These are phyloP conservation scores for Epicauta chinensis DNA, from an alignment of 1,140 invertebrate genomes.

Conservation along the genomic window DNA sequence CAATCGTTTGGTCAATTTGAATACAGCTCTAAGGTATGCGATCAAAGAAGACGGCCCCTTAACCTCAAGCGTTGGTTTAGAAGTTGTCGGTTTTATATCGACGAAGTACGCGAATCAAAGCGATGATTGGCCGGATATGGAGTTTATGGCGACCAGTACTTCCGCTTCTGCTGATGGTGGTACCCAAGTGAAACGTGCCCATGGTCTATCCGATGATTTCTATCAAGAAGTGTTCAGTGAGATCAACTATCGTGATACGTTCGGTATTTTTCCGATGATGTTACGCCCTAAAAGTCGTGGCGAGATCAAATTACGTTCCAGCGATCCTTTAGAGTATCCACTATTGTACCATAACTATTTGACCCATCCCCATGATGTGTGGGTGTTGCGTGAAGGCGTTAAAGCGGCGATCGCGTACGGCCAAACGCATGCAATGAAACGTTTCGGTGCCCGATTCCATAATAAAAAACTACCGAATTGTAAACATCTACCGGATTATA, in stretches of 20 bases:
- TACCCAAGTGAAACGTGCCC: constrained; percentile 62
- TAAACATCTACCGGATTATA: constrained; percentile 64
- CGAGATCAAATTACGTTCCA: constrained; percentile 63
- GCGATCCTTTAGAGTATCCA: constrained; percentile 79
- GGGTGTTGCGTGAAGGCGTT: constrained; percentile 73
- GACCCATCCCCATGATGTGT: constrained; percentile 72
- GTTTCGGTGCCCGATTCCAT: constrained; percentile 70
- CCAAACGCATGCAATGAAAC: constrained; percentile 62
- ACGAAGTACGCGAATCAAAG: constrained; percentile 78
- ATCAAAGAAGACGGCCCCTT: constrained; percentile 73
- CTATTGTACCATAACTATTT: constrained; percentile 86
- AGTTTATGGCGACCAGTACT: constrained; percentile 81
- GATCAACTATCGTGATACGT: constrained; percentile 66
- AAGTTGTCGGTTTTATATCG: constrained; percentile 77
- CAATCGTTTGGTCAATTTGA: constrained; percentile 68
- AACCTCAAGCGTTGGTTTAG: constrained; percentile 74
- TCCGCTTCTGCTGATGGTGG: constrained; percentile 74
- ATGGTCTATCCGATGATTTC: constrained; percentile 72
- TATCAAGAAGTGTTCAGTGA: constrained; percentile 65
- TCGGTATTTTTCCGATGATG: constrained; percentile 80
- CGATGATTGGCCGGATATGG: constrained; percentile 86
- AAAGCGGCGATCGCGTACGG: constrained; percentile 77
- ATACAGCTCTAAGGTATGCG: constrained; percentile 68
- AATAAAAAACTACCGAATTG: constrained; percentile 69
- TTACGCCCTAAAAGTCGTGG: constrained; percentile 80